Evolutionary conservation across 2,113 vertebrate species (phyloP).

Genomic region (Herpetotheres cachinnans): DNA sequence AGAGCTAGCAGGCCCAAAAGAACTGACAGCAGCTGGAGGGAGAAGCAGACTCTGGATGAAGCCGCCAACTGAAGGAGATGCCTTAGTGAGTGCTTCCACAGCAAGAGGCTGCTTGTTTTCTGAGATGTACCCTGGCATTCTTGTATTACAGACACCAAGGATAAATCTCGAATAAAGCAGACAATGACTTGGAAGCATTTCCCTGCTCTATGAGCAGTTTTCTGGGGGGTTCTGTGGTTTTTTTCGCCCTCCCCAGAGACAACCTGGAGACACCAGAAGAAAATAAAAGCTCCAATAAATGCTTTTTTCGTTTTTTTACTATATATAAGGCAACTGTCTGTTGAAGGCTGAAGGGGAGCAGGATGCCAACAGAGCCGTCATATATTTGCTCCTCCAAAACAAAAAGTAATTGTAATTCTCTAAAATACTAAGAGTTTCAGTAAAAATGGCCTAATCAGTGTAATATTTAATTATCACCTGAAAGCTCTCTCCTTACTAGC

Average conservation of each 20-base stretch:
- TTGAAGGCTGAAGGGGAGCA: background rate
- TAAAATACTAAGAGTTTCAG: background rate
- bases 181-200: background rate
- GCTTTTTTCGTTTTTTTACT: background rate
- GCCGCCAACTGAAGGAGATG: background rate
- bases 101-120: background rate
- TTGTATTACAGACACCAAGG: background rate
- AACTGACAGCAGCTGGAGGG: background rate
- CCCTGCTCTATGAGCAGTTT: background rate
- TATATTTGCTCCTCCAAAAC: background rate
- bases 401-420: background rate
- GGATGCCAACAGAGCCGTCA: background rate
- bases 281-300: background rate
- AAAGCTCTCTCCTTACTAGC: background rate
- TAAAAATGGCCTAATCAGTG: background rate
- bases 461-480: background rate
- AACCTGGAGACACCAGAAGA: background rate
- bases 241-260: too few relatives aligned
- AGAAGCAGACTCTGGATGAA: background rate
- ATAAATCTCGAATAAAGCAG: background rate
- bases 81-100: background rate
- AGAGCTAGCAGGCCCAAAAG: background rate
- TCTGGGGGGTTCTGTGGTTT: background rate
- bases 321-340: background rate
- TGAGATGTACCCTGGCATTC: background rate